Percentiles rank a stretch among this genome's conserved stretches.
These are phyloP conservation scores for Galemys pyrenaicus DNA, from an alignment of 2,113 vertebrate genomes.

Conservation along the genomic window DNA sequence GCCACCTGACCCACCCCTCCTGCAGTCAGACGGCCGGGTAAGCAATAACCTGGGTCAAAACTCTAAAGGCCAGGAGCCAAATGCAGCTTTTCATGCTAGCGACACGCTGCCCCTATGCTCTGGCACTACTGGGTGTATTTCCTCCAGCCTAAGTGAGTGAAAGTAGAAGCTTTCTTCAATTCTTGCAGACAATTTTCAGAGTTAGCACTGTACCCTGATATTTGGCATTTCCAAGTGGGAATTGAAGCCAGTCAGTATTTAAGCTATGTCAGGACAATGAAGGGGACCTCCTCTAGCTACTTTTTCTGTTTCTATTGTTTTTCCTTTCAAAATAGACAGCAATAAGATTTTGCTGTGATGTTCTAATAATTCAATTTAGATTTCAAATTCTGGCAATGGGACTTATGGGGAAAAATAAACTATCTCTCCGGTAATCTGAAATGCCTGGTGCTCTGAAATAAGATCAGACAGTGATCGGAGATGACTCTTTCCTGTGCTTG, in stretches of 20 bases:
- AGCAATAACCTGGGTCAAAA: background rate
- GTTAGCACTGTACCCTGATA: background rate
- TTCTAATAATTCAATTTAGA: constrained; percentile 76
- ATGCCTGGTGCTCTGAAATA: constrained; percentile 78
- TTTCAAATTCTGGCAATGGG: constrained; percentile 67
- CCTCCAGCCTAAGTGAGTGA: background rate
- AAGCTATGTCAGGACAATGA: background rate
- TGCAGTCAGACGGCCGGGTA: background rate
- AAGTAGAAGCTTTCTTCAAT: background rate
- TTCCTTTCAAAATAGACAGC: constrained; percentile 56
- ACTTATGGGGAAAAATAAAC: constrained; percentile 74
- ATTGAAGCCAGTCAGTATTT: background rate
- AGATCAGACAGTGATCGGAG: constrained; percentile 69
- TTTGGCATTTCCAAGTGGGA: background rate
- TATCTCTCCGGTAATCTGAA: constrained; percentile 69
- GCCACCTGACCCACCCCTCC: background rate
- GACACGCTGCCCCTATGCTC: background rate
- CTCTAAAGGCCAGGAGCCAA: background rate
- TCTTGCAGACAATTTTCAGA: background rate
- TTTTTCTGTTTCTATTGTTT: constrained; percentile 47
- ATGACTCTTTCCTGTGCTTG: constrained; percentile 78
- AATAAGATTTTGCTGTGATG: constrained; percentile 56
- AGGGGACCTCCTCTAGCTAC: background rate
- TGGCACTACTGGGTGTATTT: background rate
- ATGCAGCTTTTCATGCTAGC: background rate